Conservation (phyloP, 2,888 invertebrate genomes). For the Drosophila hamatofila region DNA sequence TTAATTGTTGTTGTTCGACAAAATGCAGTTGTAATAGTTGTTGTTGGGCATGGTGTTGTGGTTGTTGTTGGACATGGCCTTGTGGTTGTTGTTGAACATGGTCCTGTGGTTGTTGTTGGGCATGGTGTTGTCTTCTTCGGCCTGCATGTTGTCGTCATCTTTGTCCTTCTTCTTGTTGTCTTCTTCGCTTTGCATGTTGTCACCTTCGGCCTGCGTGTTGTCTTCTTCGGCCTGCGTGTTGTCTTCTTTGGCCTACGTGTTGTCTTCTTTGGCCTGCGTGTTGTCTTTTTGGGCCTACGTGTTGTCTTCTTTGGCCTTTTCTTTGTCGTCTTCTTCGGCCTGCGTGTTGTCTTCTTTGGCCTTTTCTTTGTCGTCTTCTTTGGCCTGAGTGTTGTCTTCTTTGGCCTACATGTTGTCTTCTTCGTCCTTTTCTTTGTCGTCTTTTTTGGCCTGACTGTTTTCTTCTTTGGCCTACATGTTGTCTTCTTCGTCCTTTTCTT, state of each 20-base stretch:
- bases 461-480: background rate
- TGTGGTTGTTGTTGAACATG: background rate
- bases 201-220: background rate
- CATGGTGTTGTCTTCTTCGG: background rate
- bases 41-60: background rate
- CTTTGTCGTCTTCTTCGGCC: background rate
- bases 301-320: background rate
- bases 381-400: background rate
- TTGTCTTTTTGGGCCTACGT: background rate
- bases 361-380: background rate
- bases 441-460: background rate
- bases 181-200: no score
- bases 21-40: background rate
- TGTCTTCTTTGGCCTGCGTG: background rate
- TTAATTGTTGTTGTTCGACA: background rate
- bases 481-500: background rate
- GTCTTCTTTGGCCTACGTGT: background rate
- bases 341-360: background rate
- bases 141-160: background rate
- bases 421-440: background rate
- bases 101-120: background rate
- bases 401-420: background rate
- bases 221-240: background rate
- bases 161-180: background rate
- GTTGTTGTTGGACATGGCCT: background rate